Conservation (phyloP, 2,113 vertebrate species). For the Nematolebias whitei region DNA sequence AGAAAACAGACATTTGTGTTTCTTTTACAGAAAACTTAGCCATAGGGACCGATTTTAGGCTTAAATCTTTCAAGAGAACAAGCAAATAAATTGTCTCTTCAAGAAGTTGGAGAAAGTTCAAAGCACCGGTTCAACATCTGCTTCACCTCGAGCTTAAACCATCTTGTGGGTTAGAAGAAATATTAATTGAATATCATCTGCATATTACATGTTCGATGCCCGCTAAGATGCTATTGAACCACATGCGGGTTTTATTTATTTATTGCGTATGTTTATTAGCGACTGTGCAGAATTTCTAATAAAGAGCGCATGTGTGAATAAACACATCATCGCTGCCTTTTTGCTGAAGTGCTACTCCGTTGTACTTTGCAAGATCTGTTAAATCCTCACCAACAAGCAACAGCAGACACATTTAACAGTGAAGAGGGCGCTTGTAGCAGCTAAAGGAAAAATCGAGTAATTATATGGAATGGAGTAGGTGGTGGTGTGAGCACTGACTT, state of each 20-base stretch:
- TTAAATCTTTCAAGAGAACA: no score
- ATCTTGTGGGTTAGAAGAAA: no score
- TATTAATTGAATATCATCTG: no score
- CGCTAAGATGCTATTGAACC: background rate
- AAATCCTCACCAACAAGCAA: constrained; percentile 36
- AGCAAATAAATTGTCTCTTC: no score
- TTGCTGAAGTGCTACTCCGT: constrained; percentile 31
- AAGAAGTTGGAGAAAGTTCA: no score
- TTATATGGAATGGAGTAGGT: constrained; percentile 57
- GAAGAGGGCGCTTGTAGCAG: constrained; percentile 30
- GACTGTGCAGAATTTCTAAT: constrained; percentile 1
- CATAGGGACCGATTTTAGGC: no score
- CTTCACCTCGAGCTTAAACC: no score
- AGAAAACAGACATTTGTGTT: no score
- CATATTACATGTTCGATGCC: background rate
- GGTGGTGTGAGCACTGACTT: constrained; percentile 59
- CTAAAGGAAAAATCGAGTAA: constrained; percentile 48
- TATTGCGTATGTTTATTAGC: constrained; percentile 1
- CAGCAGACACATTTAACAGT: constrained; percentile 48
- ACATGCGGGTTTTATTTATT: background rate
- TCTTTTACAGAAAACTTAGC: no score
- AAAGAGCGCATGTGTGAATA: constrained; percentile 16
- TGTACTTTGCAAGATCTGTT: constrained; percentile 26
- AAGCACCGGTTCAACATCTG: no score
- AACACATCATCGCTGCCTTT: constrained; percentile 21